These are phyloP conservation scores for Osmoderma eremita DNA, from an alignment of 2,888 invertebrate species.

Conservation along the genomic window DNA sequence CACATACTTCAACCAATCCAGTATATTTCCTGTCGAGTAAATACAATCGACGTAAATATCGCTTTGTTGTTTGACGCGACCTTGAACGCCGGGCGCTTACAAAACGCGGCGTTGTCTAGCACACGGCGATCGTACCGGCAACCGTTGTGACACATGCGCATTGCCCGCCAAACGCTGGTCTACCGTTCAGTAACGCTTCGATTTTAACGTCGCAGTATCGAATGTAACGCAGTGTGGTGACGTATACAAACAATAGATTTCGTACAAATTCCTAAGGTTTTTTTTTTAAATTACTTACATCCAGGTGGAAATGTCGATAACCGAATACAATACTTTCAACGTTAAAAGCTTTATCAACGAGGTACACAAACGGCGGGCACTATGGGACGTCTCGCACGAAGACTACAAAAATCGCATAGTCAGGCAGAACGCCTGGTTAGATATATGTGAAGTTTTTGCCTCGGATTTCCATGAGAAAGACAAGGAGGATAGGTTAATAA, in stretches of 20 bases:
- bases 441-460: slow-evolving; percentile 4
- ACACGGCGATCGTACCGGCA: background rate
- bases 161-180: background rate
- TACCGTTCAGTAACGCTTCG: slow-evolving; percentile 11
- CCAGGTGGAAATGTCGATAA: background rate
- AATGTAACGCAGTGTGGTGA: background rate
- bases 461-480: slow-evolving; percentile 21
- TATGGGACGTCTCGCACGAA: slow-evolving; percentile 27
- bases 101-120: slow-evolving; percentile 2
- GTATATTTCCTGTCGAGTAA: too few relatives aligned
- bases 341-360: slow-evolving; percentile 15
- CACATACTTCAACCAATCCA: too few relatives aligned
- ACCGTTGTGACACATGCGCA: slow-evolving; percentile 5
- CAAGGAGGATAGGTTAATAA: slow-evolving; percentile 2
- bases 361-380: slow-evolving; percentile 12
- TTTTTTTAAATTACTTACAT: background rate
- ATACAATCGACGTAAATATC: too few relatives aligned
- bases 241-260: background rate
- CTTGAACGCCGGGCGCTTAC: slow-evolving; percentile 6
- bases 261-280: background rate
- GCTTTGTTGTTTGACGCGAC: background rate
- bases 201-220: background rate
- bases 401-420: slow-evolving; percentile 18
- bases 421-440: slow-evolving; percentile 14
- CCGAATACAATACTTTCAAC: background rate